Base-by-base conservation (phyloP, 2,797 vertebrate species). In the Spinibarbus caldwelli region DNA sequence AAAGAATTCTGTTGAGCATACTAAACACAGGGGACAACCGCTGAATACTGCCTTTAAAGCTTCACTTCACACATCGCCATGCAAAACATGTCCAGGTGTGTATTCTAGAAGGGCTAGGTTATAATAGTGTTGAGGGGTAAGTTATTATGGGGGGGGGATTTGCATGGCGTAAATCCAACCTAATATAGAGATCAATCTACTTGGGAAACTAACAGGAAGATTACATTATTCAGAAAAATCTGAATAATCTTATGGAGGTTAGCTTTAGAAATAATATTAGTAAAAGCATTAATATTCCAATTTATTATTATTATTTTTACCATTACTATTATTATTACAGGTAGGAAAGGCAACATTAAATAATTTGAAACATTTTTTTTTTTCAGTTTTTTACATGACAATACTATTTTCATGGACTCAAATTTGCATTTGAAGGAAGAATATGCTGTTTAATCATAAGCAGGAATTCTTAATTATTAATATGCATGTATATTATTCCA, bases 1-100 rank as follows among this genome's bases (percentile, higher is more conserved):
- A 94, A 94, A 94, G 90, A 93, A 94, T 92, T 93, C 93, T 93
- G 90, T 91, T 91, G 92, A 91, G 94, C 93, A 94, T 94, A 93
- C 90, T 86, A 92, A 94, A 94, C 85, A 90, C 89, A 85, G 59
- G 80, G 80, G 90, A 88, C 81, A 82, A 75, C 54, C 10, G 49
- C 52, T 77, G 45, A 89, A 84, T 77, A 85, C 89, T 86, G 89
- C 86, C 87, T 87, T 90, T 89, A 92, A 90, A 91, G 89, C 91
- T 91, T 85, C 86, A 90, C 91, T 93, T 91, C 90, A 92, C 93
- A 89, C 71, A 86, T 70, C 72, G 29, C 29, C 86, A 83, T 83
- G 81, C 83, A 82, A 59, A 54, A 84, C 85, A 82, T 89, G 78
- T 87, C 52, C 45, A 79, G 26, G 45, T 80, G 77, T 86, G 78